Percentiles rank a stretch among this genome's conserved stretches.
Conservation (phyloP, 2,797 vertebrate genomes). For the Sebastes oblongus region DNA sequence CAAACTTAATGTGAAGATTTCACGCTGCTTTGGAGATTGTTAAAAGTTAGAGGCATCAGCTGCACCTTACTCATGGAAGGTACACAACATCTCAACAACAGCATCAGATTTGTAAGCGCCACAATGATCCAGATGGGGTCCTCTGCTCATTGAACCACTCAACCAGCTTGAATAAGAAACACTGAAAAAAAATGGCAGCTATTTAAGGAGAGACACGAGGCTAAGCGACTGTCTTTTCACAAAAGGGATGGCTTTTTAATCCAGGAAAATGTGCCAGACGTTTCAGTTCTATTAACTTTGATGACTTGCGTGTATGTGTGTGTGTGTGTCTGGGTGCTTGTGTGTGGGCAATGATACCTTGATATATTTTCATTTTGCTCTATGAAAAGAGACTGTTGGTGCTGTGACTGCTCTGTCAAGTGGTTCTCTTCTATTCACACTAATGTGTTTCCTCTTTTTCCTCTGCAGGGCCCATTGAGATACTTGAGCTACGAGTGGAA, state of each 20-base stretch:
- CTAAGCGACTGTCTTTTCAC: conserved; percentile 22
- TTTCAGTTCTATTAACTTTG: conserved; percentile 46
- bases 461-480: conserved; percentile 62
- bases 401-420: conserved; percentile 44
- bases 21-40: conserved; percentile 61
- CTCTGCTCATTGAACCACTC: conserved; percentile 47
- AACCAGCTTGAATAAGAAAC: conserved; percentile 37
- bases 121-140: conserved; percentile 66
- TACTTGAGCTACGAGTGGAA: conserved; percentile 43
- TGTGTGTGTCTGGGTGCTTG: conserved; percentile 21
- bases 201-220: conserved; percentile 23
- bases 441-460: conserved; percentile 53
- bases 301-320: conserved; percentile 27
- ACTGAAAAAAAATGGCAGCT: conserved; percentile 14
- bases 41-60: conserved; percentile 71
- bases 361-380: conserved; percentile 47
- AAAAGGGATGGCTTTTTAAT: conserved; percentile 42
- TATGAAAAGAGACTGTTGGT: conserved; percentile 29
- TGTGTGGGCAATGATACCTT: conserved; percentile 31
- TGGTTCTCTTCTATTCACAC: conserved; percentile 42
- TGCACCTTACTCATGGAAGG: conserved; percentile 62
- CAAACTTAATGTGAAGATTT: conserved; percentile 68
- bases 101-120: conserved; percentile 38
- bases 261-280: conserved; percentile 28
- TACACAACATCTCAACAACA: conserved; percentile 58